These are phyloP conservation scores for Sphaerophoria rueppellii DNA, from an alignment of 2,888 invertebrate genomes.

Conservation along the genomic window DNA sequence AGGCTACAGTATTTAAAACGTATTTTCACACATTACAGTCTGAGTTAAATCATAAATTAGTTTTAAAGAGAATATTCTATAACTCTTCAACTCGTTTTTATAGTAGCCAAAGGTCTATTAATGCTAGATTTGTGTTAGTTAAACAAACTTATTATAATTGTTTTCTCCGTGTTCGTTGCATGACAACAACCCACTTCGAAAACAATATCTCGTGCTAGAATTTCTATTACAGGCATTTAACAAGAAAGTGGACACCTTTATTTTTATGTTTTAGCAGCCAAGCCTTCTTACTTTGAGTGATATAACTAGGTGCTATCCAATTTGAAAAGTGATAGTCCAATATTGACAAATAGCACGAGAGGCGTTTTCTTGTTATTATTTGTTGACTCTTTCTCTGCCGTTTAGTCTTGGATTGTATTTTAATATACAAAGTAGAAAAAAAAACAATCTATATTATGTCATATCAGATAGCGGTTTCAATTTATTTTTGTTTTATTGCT, in stretches of 20 bases:
- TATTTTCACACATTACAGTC: too few relatives aligned
- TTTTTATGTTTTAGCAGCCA: slow-evolving; percentile 49
- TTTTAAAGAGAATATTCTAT: too few relatives aligned
- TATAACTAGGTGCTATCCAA: slow-evolving; percentile 72
- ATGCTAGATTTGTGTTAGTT: slow-evolving; percentile 25
- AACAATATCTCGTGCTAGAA: slow-evolving; percentile 53
- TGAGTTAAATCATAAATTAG: too few relatives aligned
- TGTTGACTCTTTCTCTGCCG: slow-evolving; percentile 22
- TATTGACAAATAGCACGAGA: slow-evolving; percentile 67
- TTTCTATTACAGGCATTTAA: slow-evolving; percentile 47
- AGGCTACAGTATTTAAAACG: too few relatives aligned
- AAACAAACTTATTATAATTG: slow-evolving; percentile 46
- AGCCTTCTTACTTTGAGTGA: slow-evolving; percentile 55
- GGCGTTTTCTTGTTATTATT: slow-evolving; percentile 18
- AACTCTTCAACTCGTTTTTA: too few relatives aligned
- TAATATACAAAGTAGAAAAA: slow-evolving; percentile 31
- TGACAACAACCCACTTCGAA: slow-evolving; percentile 46
- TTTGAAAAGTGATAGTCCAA: slow-evolving; percentile 64
- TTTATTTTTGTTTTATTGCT: slow-evolving; percentile 68
- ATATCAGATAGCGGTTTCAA: slow-evolving; percentile 65
- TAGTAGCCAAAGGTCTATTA: too few relatives aligned
- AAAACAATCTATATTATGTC: slow-evolving; percentile 66
- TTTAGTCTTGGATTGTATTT: neutral
- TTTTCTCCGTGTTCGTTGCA: slow-evolving; percentile 28
- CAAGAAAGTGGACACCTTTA: slow-evolving; percentile 66